Evolutionary conservation across 2,113 vertebrate genomes (phyloP).

Genomic region (Orientallactaga bullata): DNA sequence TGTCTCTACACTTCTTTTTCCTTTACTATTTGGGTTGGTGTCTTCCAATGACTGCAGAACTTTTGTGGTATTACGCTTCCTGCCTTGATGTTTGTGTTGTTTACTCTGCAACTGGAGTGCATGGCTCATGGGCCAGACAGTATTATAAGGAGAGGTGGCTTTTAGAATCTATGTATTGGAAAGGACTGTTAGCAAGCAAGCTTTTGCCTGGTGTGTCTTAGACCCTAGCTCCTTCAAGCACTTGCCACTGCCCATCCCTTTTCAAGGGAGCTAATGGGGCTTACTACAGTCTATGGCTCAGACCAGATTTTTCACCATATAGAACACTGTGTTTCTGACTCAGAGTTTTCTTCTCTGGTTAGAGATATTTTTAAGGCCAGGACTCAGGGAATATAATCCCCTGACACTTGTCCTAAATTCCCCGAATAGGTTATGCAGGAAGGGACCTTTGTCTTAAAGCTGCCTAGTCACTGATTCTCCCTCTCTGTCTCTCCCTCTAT

Average conservation of each 20-base stretch:
- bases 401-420: neutral
- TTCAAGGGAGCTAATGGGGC: neutral
- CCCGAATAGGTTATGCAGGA: neutral
- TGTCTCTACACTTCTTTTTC: neutral
- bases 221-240: neutral
- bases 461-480: neutral
- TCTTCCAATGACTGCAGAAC: neutral
- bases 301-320: neutral
- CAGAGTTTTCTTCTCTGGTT: neutral
- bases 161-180: neutral
- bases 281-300: neutral
- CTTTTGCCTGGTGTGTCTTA: neutral
- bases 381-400: neutral
- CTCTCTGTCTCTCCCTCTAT: neutral
- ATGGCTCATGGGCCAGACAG: neutral
- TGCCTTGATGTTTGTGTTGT: neutral
- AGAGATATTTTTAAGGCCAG: neutral
- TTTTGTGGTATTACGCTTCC: neutral
- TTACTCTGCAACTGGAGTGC: too few relatives aligned
- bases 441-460: neutral
- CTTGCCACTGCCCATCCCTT: neutral
- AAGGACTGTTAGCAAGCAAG: neutral
- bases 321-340: neutral
- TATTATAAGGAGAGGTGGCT: neutral
- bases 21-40: neutral